Base-by-base conservation (phyloP, 2,888 invertebrate species). In the Athrips mouffetella region DNA sequence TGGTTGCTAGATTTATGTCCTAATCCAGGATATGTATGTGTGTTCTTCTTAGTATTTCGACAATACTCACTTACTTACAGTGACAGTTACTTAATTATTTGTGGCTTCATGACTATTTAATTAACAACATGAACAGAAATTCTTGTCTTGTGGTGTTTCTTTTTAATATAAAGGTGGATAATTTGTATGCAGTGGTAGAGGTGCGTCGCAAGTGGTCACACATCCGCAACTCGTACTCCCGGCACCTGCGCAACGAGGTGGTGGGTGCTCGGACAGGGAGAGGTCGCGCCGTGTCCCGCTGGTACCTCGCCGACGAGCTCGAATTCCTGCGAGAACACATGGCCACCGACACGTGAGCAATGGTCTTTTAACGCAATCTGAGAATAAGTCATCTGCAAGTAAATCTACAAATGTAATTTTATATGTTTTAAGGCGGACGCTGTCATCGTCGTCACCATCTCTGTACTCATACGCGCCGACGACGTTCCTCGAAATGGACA, bases 121-220 rank as follows among this genome's bases (percentile, higher is more conserved):
- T n/a, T n/a, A n/a, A n/a, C n/a, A n/a, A n/a, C n/a, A n/a, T n/a
- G n/a, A n/a, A n/a, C n/a, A n/a, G n/a, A n/a, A n/a, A n/a, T n/a
- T n/a, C n/a, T n/a, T n/a, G n/a, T n/a, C n/a, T n/a, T n/a, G n/a
- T n/a, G n/a, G n/a, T n/a, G n/a, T n/a, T n/a, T n/a, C n/a, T n/a
- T n/a, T n/a, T n/a, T n/a, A n/a, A n/a, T n/a, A n/a, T n/a, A n/a
- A n/a, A n/a, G n/a, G n/a, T n/a, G n/a, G n/a, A n/a, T n/a, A n/a
- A n/a, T n/a, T n/a, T n/a, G n/a, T 53, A 29, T 57, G 20, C 67
- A 87, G 87, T 87, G 59, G 76, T 80, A 39, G 86, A 86, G 53
- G 87, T 85, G 47, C 73, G 87, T 0, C 74, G 87, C 62, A 87
- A 87, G 66, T 87, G 87, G 87, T 86, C 86, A 0, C 87, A 87